These are phyloP conservation scores for Watersipora subatra DNA, from an alignment of 1,140 invertebrate genomes.

Conservation along the genomic window DNA sequence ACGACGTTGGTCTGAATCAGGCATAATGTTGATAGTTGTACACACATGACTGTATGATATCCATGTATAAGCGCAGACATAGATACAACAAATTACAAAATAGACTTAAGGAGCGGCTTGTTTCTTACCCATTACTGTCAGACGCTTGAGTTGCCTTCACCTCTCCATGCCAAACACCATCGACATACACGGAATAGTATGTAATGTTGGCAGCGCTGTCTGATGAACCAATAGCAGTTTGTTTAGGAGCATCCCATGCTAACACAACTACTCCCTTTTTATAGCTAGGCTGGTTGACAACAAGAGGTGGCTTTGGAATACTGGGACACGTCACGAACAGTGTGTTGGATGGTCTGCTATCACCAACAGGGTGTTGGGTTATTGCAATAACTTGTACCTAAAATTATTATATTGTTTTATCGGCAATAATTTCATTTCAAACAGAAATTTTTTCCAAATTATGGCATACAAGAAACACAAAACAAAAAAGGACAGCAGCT, in stretches of 20 bases:
- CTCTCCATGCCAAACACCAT: conserved; percentile 34
- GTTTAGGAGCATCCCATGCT: conserved; percentile 22
- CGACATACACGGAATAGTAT: conserved; percentile 17
- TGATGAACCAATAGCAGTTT: not conserved
- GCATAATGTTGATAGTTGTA: too few relatives aligned
- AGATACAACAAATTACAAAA: too few relatives aligned
- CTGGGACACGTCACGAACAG: conserved; percentile 31
- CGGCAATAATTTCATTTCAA: too few relatives aligned
- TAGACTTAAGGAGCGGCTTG: too few relatives aligned
- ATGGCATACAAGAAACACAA: too few relatives aligned
- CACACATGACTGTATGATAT: too few relatives aligned
- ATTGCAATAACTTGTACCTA: conserved; percentile 27
- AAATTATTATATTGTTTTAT: too few relatives aligned
- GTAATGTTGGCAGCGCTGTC: not conserved
- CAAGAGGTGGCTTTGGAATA: conserved; percentile 21
- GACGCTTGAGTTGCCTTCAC: conserved; percentile 24
- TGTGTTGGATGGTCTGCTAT: conserved; percentile 30
- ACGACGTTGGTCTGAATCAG: too few relatives aligned
- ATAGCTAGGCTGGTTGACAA: conserved; percentile 33
- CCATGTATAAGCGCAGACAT: too few relatives aligned
- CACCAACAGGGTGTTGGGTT: conserved; percentile 21
- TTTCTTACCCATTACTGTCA: conserved; percentile 22
- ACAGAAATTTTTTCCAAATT: too few relatives aligned
- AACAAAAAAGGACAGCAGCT: too few relatives aligned
- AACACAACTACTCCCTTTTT: conserved; percentile 32